Conservation (phyloP, 1,140 invertebrate species). For the Caenorhabditis latens region DNA sequence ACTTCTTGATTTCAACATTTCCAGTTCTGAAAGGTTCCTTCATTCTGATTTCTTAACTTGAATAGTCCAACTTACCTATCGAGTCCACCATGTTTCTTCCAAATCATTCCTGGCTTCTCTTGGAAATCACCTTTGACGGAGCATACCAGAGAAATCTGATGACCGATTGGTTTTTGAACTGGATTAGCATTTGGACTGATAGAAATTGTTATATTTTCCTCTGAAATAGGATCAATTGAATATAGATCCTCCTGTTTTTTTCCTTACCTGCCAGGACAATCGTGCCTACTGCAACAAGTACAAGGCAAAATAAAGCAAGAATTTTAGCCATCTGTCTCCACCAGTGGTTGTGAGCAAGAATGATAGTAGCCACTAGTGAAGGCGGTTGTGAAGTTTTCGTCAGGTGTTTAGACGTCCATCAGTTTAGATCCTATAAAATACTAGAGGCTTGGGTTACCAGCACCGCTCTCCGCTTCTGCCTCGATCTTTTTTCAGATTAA, state of each 20-base stretch:
- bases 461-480: not conserved
- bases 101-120: conserved; percentile 53
- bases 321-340: conserved; percentile 34
- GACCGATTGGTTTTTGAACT: conserved; percentile 53
- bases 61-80: not conserved
- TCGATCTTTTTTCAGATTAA: conserved; percentile 49
- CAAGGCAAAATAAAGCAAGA: not conserved
- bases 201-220: not conserved
- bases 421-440: conserved; percentile 16
- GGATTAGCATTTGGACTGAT: conserved; percentile 49
- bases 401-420: conserved; percentile 37
- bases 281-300: not conserved
- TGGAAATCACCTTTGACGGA: not conserved
- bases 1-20: conserved; percentile 56
- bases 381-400: conserved; percentile 27
- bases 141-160: conserved; percentile 52
- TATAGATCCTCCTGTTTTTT: not conserved
- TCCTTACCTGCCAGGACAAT: not conserved
- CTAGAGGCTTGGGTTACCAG: conserved; percentile 46
- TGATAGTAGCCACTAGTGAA: conserved; percentile 29
- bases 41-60: not conserved
- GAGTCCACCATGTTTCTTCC: conserved; percentile 57
- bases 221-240: not conserved
- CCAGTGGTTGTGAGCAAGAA: not conserved
- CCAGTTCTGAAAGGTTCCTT: conserved; percentile 28